Percentiles rank a stretch among this genome's conserved stretches.
Evolutionary conservation across 30 jellyfish, hydroid and myxozoan species (phyloP).

Genomic region (Hydractinia symbiolongicarpus): DNA sequence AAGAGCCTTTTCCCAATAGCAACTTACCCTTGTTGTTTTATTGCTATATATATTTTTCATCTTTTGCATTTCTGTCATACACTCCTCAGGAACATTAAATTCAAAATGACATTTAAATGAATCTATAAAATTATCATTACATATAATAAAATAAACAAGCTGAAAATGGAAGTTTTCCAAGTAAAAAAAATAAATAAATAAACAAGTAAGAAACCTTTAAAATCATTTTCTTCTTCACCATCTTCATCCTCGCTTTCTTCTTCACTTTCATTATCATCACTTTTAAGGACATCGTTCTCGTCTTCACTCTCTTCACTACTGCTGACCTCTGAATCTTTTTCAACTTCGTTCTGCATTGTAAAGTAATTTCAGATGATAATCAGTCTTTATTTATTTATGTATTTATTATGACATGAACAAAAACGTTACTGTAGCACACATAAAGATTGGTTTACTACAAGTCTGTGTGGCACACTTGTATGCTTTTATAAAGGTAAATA

Average conservation of each 20-base stretch:
- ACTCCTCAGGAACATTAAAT: slow-evolving; percentile 39
- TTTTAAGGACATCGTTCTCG: background rate
- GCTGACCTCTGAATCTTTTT: no score
- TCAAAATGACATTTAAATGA: slow-evolving; percentile 71
- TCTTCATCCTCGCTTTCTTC: slow-evolving; percentile 7
- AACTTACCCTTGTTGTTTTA: background rate
- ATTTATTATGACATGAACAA: no score
- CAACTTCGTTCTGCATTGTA: no score
- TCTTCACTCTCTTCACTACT: background rate
- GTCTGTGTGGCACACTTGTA: no score
- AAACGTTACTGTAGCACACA: no score
- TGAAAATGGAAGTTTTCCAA: background rate
- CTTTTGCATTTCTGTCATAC: slow-evolving; percentile 27
- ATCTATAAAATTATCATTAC: slow-evolving; percentile 16
- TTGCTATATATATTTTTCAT: slow-evolving; percentile 11
- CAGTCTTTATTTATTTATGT: no score
- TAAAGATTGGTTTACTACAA: no score
- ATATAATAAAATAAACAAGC: background rate
- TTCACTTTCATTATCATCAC: slow-evolving; percentile 1
- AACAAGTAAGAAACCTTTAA: background rate
- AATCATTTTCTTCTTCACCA: background rate
- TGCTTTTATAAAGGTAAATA: no score
- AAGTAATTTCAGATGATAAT: no score
- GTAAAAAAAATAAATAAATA: background rate
- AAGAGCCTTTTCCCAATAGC: no score